These are phyloP conservation scores for Strigamia maritima DNA, from an alignment of 2,888 invertebrate genomes.

Conservation along the genomic window DNA sequence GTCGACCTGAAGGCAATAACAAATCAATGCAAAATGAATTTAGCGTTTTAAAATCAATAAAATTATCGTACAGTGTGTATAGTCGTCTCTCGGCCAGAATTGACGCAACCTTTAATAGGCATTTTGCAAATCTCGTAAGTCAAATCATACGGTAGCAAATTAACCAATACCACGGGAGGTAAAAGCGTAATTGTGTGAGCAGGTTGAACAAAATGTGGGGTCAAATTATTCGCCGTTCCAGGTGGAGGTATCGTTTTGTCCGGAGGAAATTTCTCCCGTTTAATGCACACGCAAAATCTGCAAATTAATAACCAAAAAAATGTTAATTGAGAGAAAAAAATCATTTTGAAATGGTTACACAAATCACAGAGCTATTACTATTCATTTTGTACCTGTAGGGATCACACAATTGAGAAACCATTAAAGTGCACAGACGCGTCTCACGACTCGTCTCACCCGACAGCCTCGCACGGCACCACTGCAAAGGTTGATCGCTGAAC, in stretches of 20 bases:
- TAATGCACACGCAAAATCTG: slow-evolving; percentile 75
- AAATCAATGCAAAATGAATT: slow-evolving; percentile 41
- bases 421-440: slow-evolving; percentile 53
- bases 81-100: slow-evolving; percentile 54
- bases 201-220: slow-evolving; percentile 59
- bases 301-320: background rate
- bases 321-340: background rate
- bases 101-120: slow-evolving; percentile 52
- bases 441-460: slow-evolving; percentile 53
- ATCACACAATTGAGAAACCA: slow-evolving; percentile 10
- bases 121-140: slow-evolving; percentile 55
- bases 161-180: slow-evolving; percentile 77
- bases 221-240: slow-evolving; percentile 42
- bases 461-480: slow-evolving; percentile 62
- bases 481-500: slow-evolving; percentile 59
- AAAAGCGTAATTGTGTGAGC: slow-evolving; percentile 82
- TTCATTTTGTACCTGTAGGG: background rate
- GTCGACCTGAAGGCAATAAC: slow-evolving; percentile 49
- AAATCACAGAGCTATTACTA: background rate
- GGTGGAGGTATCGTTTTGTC: slow-evolving; percentile 51
- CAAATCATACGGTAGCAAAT: slow-evolving; percentile 72
- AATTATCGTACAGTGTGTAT: slow-evolving; percentile 50
- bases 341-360: background rate
- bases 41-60: slow-evolving; percentile 42
- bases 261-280: slow-evolving; percentile 74